phyloP scores from a whole-genome alignment of 2,888 invertebrate species.

The Caenorhabditis sp. region DNA sequence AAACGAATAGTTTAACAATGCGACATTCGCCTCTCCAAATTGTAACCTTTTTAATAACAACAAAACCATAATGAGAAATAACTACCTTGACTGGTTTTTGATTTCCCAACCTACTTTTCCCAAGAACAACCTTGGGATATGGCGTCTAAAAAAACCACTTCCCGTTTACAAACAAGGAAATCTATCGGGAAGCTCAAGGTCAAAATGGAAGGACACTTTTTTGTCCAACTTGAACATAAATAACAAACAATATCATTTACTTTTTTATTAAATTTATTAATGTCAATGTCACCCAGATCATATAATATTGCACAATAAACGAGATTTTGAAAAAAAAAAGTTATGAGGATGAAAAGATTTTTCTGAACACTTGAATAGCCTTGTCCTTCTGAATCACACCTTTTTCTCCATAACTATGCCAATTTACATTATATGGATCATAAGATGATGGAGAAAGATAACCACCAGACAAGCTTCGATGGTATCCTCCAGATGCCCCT shows the following conservation, averaged over 20 bases:
- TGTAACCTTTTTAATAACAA: neutral
- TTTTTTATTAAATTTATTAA: neutral
- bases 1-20: neutral
- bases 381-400: constrained; percentile 35
- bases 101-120: neutral
- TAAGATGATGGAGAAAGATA: constrained; percentile 44
- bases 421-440: constrained; percentile 49
- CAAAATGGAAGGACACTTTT: neutral
- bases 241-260: neutral
- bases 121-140: neutral
- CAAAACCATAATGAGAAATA: neutral
- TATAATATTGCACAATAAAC: neutral
- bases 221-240: neutral
- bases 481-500: constrained; percentile 44
- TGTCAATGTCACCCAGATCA: neutral
- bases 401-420: constrained; percentile 47
- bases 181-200: neutral
- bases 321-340: neutral
- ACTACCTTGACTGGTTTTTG: neutral
- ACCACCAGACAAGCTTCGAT: constrained; percentile 44
- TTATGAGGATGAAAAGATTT: neutral
- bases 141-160: neutral
- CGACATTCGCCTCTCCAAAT: neutral
- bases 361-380: constrained; percentile 28
- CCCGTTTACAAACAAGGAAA: neutral